Conservation (phyloP, 2,888 invertebrate species). For the Oasisia sp. region DNA sequence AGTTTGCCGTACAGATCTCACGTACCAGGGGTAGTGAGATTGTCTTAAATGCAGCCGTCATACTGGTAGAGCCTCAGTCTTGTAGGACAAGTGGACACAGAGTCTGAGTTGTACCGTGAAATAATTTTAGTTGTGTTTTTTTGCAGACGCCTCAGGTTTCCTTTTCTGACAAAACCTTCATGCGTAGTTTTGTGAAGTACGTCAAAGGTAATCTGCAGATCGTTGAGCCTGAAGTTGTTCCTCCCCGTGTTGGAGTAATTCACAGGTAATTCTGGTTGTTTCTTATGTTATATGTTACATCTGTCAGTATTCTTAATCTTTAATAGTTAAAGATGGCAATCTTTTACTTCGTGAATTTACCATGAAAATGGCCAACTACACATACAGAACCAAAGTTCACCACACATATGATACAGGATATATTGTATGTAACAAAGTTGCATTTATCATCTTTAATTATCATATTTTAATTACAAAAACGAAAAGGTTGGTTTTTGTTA, state of each 20-base stretch:
- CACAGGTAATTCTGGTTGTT: background rate
- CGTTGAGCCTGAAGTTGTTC: background rate
- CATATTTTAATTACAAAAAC: too few relatives aligned
- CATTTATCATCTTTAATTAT: too few relatives aligned
- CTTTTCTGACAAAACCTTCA: background rate
- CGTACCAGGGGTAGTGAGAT: too few relatives aligned
- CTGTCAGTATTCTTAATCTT: background rate
- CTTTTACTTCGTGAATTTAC: background rate
- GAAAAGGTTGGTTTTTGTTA: too few relatives aligned
- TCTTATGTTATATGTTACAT: background rate
- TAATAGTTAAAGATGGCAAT: background rate
- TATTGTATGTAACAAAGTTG: too few relatives aligned
- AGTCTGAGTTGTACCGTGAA: background rate
- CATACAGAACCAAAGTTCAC: too few relatives aligned
- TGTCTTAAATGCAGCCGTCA: too few relatives aligned
- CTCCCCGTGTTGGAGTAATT: background rate
- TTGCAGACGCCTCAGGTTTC: background rate
- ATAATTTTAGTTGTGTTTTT: background rate
- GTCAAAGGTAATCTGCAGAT: background rate
- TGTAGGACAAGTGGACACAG: too few relatives aligned
- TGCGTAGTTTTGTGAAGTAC: background rate
- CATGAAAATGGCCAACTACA: too few relatives aligned
- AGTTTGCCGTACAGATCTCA: too few relatives aligned
- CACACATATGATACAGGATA: too few relatives aligned
- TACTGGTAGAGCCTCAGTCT: too few relatives aligned